These are phyloP conservation scores for roundworm (Caenorhabditis elegans) DNA, from an alignment of 1,140 invertebrate genomes.

Conservation along the genomic window WBcel235 BX284602.5:5232501-5233000, in stretches of 20 bases:
- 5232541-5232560: neutral
- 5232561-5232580: no score
- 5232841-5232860: neutral
- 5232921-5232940: no score
- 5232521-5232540: neutral
- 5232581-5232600: neutral
- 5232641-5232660: no score
- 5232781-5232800: neutral
- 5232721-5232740: no score
- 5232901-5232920: no score
- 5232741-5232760: neutral
- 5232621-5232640: neutral
- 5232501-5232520: neutral
- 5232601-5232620: neutral
- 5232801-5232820: neutral
- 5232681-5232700: no score
- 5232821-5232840: neutral
- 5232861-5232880: neutral
- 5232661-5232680: no score
- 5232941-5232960: neutral
- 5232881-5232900: neutral
- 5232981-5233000: neutral
- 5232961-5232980: neutral
- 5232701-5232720: no score
- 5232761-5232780: neutral